These are phyloP conservation scores for Hypercompe scribonia DNA, from an alignment of 2,888 invertebrate species.

Conservation along the genomic window DNA sequence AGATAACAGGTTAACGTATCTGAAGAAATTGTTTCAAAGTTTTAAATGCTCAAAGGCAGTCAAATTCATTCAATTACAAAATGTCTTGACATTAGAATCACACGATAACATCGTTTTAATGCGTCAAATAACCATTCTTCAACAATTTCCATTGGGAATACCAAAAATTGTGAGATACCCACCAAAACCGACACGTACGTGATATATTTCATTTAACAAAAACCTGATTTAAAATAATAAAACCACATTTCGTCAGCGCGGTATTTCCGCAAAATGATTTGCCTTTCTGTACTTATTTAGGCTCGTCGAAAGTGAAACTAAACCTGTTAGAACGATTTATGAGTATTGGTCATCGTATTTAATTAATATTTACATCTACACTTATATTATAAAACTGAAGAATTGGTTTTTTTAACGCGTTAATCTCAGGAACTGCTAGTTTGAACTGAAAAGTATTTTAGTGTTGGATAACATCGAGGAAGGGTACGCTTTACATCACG, in stretches of 20 bases:
- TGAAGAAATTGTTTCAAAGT: background rate
- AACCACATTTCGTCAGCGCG: background rate
- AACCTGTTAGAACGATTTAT: conserved; percentile 3
- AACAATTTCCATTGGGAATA: background rate
- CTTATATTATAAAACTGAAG: too few species aligned
- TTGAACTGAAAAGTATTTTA: too few species aligned
- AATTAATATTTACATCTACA: too few species aligned
- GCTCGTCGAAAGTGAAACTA: conserved; percentile 3
- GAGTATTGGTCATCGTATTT: background rate
- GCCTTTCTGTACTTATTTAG: background rate
- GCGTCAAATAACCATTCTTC: background rate
- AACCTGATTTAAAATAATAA: conserved; percentile 6
- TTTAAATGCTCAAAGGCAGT: background rate
- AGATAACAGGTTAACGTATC: background rate
- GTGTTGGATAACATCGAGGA: too few species aligned
- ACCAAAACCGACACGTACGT: background rate
- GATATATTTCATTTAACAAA: background rate
- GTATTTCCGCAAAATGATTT: conserved; percentile 9
- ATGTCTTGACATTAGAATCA: conserved; percentile 1
- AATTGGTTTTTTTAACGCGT: too few species aligned
- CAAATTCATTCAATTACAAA: background rate
- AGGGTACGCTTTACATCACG: too few species aligned
- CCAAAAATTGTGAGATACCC: background rate
- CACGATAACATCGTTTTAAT: background rate
- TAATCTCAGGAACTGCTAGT: too few species aligned